These are phyloP conservation scores for Heliconius aoede DNA, from an alignment of 2,888 invertebrate genomes.

Conservation along the genomic window DNA sequence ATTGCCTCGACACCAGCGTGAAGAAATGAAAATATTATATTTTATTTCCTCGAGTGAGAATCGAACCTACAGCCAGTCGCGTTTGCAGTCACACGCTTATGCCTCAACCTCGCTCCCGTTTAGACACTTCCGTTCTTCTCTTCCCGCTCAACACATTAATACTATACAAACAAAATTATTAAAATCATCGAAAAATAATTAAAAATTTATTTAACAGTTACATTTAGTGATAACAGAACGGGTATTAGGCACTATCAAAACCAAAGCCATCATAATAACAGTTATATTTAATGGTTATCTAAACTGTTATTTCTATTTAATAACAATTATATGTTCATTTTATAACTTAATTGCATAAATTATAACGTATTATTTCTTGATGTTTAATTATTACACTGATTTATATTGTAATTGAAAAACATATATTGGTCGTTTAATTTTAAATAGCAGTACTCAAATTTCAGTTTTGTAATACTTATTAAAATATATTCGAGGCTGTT, in stretches of 20 bases:
- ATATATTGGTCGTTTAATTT: neutral
- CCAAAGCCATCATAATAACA: neutral
- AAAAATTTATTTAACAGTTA: neutral
- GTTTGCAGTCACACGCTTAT: neutral
- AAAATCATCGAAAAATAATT: neutral
- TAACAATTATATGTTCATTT: constrained; percentile 7
- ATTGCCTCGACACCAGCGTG: no score
- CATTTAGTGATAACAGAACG: neutral
- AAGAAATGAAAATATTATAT: neutral
- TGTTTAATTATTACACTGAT: neutral
- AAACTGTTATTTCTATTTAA: neutral
- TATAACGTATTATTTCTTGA: neutral
- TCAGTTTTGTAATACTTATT: neutral
- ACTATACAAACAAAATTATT: neutral
- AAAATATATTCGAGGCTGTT: no score
- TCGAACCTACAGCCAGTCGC: neutral
- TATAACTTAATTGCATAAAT: constrained; percentile 2
- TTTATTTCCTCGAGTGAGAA: neutral
- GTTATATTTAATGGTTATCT: neutral
- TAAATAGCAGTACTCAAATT: neutral
- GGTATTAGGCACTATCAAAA: neutral
- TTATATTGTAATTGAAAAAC: neutral
- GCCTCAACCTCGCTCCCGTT: no score
- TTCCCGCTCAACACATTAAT: neutral
- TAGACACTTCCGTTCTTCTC: no score